Base-by-base conservation (phyloP, 1,140 invertebrate species). In the Muscidifurax raptorellus region DNA sequence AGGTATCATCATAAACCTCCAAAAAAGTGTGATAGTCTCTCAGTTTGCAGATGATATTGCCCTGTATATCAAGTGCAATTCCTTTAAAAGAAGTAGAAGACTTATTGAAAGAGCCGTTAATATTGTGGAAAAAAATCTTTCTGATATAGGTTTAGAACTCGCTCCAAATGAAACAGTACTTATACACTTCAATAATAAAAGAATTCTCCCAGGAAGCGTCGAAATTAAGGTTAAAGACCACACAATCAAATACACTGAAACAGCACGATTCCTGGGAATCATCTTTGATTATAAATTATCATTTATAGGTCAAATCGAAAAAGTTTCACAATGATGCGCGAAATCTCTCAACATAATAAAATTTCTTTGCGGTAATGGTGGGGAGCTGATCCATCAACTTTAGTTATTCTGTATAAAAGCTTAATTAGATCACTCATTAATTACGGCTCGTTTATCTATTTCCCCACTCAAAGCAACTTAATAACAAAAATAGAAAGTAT, bases 151-250 rank as follows among this genome's bases (percentile, higher is more conserved):
- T 2, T 28, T 81, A 7, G 44, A 27, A 6, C 76, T 78, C n/a
- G 15, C 76, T 0, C 27, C 44, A 9, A 7, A 4, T 22, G 64
- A 78, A 64, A 30, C 76, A 15, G 22, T 25, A 30, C 30, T 78
- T 2, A 32, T 78, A 2, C 47, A 78, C 22, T 78, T 78, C 18
- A 78, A 78, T 66, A 64, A 59, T 9, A 78, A 78, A 13, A 59
- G 15, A 25, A 1, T 47, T 0, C 5, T 6, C 7, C 47, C 76
- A 15, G 76, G 52, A 22, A 13, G 9, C 2, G 15, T 32, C 10
- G 76, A 78, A 78, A 59, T 78, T 6, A 30, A 59, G 13, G 47
- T 77, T 30, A 22, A 36, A 30, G 22, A 72, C 71, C 12, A 6
- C 30, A 72, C 12, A 15, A 36, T 72, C 15, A 36, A 32, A 30